Base-by-base conservation (phyloP, 2,113 vertebrate genomes). In the Cromileptes altivelis region DNA sequence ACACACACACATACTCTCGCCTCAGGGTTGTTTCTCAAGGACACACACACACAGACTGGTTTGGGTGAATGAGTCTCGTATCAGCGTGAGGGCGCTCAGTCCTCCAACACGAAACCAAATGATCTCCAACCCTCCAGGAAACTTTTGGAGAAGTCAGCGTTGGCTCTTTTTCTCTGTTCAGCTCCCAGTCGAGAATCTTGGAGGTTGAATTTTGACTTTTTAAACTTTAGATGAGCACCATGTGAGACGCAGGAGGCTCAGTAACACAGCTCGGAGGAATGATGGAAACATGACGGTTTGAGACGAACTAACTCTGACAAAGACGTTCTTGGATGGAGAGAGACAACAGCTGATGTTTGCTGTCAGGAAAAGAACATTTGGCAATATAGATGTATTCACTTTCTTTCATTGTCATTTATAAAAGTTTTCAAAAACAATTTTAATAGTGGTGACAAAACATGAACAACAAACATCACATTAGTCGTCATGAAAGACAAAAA, bases 21-120 rank as follows among this genome's bases (percentile, higher is more conserved):
- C 77, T 77, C 78, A 69, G 76, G 85, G 72, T 84, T 63, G 37
- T 75, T 90, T 91, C 67, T 89, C 78, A 91, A 91, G 88, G 88
- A 90, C 85, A 12, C 67, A 25, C 40, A 61, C 14, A 0, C 47
- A 52, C 58, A 15, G n/a, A 6, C 71, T 63, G 68, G 40, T 50
- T 18, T 68, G 78, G 65, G 70, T 55, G 67, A 76, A 69, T 75
- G n/a, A 18, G 82, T 67, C 79, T 75, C 80, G 0, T 12, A 15
- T 74, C 69, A 55, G 76, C 47, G 6, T 30, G 70, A 76, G 25
- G 56, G 17, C 30, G 18, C 25, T 2, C 23, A 64, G 70, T 75
- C 64, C 57, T 77, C 56, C 56, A 13, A 30, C 53, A 13, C 11
- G 17, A 68, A 17, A 58, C n/a, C 63, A 47, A 55, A 55, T 21